These are phyloP conservation scores for Micrastur ruficollis DNA, from an alignment of 2,797 vertebrate genomes.

Conservation along the genomic window DNA sequence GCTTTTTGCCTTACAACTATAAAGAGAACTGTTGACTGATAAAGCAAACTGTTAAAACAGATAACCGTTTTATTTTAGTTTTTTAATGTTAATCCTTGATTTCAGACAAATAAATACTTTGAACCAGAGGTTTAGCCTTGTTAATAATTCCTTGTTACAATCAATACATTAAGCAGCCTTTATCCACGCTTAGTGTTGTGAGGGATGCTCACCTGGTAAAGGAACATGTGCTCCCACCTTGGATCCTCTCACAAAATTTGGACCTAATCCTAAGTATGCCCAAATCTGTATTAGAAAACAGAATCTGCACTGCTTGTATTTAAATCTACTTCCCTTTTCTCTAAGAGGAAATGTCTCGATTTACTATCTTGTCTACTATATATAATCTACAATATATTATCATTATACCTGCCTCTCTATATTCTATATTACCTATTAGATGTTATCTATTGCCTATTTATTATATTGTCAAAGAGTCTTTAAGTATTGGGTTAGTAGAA, in stretches of 20 bases:
- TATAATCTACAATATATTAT: neutral
- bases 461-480: neutral
- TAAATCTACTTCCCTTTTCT: neutral
- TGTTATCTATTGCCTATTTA: neutral
- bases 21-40: neutral
- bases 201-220: neutral
- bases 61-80: neutral
- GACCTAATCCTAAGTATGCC: neutral
- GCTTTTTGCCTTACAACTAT: neutral
- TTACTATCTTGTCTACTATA: neutral
- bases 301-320: neutral
- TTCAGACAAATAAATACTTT: constrained; percentile 21
- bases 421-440: neutral
- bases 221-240: neutral
- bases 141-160: neutral
- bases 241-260: neutral
- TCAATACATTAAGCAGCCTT: neutral
- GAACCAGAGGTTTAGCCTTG: neutral
- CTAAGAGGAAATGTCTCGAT: neutral
- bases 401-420: neutral
- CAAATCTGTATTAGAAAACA: neutral
- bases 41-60: neutral
- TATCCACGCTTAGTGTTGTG: neutral
- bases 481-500: neutral
- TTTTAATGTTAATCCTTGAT: neutral